Percentiles rank a stretch among this genome's conserved stretches.
Conservation (phyloP, 2,888 invertebrate genomes). For the Salpingus planirostris region DNA sequence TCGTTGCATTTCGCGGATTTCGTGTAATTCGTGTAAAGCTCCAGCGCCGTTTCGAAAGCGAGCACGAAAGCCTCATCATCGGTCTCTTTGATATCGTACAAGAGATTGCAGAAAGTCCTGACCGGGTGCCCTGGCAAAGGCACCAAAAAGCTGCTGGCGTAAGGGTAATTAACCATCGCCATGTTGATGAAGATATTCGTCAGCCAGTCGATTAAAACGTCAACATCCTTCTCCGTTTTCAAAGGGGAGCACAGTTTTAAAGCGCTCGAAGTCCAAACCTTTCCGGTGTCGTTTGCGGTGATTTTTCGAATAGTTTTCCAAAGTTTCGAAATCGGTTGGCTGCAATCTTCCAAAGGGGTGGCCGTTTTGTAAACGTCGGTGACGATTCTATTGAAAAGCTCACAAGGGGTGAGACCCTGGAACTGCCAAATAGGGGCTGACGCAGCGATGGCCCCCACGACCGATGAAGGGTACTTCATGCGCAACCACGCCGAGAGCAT, state of each 20-base stretch:
- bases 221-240: conserved; percentile 48
- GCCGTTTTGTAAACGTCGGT: conserved; percentile 61
- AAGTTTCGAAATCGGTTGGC: conserved; percentile 61
- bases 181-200: conserved; percentile 64
- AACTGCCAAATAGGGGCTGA: conserved; percentile 91
- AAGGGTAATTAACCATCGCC: conserved; percentile 96
- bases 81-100: conserved; percentile 29
- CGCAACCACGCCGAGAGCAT: conserved; percentile 96
- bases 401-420: conserved; percentile 68
- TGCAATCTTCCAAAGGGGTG: conserved; percentile 49
- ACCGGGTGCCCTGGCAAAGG: conserved; percentile 83
- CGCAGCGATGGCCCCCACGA: conserved; percentile 82
- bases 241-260: conserved; percentile 73
- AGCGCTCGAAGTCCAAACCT: conserved; percentile 55
- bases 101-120: conserved; percentile 49
- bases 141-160: conserved; percentile 70
- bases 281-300: conserved; percentile 53
- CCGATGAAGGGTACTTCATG: conserved; percentile 88
- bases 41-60: conserved; percentile 59
- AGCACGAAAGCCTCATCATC: conserved; percentile 43
- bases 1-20: conserved; percentile 62
- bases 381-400: conserved; percentile 65
- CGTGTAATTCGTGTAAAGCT: conserved; percentile 75
- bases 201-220: conserved; percentile 60
- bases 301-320: conserved; percentile 64